Percentiles rank a stretch among this genome's conserved stretches.
phyloP scores from a whole-genome alignment of 2,113 vertebrate genomes.

The Herpetotheres cachinnans region DNA sequence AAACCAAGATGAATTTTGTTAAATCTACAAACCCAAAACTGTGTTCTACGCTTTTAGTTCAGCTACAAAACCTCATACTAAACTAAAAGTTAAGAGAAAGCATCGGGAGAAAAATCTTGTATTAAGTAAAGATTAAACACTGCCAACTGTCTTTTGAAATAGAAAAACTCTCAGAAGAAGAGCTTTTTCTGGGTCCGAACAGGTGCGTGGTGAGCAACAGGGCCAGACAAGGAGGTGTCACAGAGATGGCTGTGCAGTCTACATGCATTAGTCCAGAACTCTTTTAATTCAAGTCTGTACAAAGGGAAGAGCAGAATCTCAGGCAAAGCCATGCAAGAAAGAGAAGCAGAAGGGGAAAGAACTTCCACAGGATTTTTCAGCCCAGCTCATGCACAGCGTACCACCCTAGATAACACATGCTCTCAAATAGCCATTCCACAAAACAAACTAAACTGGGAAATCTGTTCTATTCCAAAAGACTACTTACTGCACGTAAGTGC shows the following conservation, averaged over 20 bases:
- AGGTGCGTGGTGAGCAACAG: background rate
- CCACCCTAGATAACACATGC: background rate
- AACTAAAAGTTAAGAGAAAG: background rate
- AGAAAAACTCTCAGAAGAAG: background rate
- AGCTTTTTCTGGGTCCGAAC: background rate
- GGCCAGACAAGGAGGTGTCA: background rate
- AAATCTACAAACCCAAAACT: background rate
- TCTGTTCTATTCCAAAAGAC: background rate
- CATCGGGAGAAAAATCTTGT: background rate
- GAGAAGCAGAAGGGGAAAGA: background rate
- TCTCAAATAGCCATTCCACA: background rate
- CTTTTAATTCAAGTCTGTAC: background rate
- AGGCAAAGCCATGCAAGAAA: background rate
- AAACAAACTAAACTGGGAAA: background rate
- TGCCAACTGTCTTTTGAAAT: background rate
- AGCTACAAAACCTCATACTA: background rate
- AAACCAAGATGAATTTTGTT: background rate
- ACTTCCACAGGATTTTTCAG: background rate
- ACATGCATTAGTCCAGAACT: background rate
- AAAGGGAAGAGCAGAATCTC: background rate
- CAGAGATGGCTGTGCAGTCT: background rate
- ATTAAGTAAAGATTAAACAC: fast-evolving
- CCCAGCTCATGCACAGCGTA: background rate
- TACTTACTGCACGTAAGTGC: fast-evolving
- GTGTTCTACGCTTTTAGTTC: background rate